Evolutionary conservation across 30 jellyfish, hydroid and myxozoan species (phyloP).

Genomic region (Morbakka virulenta): DNA sequence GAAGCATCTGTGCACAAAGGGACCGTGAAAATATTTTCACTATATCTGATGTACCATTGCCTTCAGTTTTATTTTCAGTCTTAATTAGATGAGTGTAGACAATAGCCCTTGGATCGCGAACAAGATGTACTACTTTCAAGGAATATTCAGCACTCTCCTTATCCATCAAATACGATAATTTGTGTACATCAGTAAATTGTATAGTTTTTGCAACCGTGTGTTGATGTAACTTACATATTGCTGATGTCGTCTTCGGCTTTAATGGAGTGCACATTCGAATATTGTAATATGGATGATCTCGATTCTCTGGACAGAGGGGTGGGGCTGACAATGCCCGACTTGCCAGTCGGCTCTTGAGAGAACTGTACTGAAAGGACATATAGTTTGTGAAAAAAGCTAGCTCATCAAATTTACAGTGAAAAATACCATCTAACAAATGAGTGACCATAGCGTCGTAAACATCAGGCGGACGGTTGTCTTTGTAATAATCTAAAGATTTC

Average conservation of each 20-base stretch:
- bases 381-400: slow-evolving; percentile 85
- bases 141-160: slow-evolving; percentile 97
- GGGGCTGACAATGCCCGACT: slow-evolving; percentile 99
- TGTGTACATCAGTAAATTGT: slow-evolving; percentile 94
- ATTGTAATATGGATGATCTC: slow-evolving; percentile 87
- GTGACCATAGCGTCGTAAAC: slow-evolving; percentile 99
- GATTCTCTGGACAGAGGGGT: slow-evolving; percentile 95
- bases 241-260: slow-evolving; percentile 98
- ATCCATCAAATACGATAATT: slow-evolving; percentile 95
- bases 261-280: slow-evolving; percentile 98
- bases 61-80: slow-evolving; percentile 61
- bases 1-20: slow-evolving; percentile 87
- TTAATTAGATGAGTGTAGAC: slow-evolving; percentile 84
- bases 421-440: slow-evolving; percentile 89
- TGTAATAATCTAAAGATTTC: slow-evolving; percentile 86
- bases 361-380: slow-evolving; percentile 97
- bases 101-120: slow-evolving; percentile 98
- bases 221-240: slow-evolving; percentile 96
- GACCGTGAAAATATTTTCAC: slow-evolving; percentile 69
- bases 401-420: slow-evolving; percentile 97
- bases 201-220: slow-evolving; percentile 95
- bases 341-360: slow-evolving; percentile 96
- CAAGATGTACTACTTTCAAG: slow-evolving; percentile 97
- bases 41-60: slow-evolving; percentile 57
- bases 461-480: slow-evolving; percentile 97